Conservation (phyloP, 2,888 invertebrate species). For the Platycheirus rosarum region DNA sequence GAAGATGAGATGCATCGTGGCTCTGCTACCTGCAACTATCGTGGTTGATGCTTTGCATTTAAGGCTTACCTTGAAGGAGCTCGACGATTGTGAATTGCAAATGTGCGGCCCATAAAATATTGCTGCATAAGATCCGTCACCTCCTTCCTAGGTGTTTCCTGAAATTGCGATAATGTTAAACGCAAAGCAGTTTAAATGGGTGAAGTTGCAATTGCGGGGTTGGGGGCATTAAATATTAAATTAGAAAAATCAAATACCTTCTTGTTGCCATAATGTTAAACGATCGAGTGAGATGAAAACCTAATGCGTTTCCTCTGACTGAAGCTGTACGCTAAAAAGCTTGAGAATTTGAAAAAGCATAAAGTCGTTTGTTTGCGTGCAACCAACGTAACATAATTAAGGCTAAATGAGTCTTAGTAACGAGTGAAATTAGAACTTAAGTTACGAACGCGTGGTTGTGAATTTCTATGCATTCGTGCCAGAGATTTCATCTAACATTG, state of each 20-base stretch:
- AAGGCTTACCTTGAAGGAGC: slow-evolving; percentile 35
- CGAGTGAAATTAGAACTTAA: no score
- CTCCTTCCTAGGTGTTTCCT: background rate
- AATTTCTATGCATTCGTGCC: no score
- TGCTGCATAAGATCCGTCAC: slow-evolving; percentile 14
- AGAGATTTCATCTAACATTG: no score
- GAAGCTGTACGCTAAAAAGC: no score
- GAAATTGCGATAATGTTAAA: slow-evolving; percentile 25
- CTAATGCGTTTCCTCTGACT: background rate
- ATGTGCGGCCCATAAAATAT: slow-evolving; percentile 31
- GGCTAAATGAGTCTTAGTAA: no score
- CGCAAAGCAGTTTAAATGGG: slow-evolving; percentile 16
- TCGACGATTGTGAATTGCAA: slow-evolving; percentile 38
- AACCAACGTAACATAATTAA: no score
- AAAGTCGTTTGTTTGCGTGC: no score
- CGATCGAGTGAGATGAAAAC: background rate
- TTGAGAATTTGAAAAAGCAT: no score
- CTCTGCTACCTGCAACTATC: slow-evolving; percentile 15
- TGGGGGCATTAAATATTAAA: slow-evolving; percentile 12
- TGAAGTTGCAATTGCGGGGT: background rate
- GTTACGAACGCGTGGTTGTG: no score
- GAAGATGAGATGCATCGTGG: slow-evolving; percentile 1
- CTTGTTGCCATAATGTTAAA: background rate
- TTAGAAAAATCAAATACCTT: slow-evolving; percentile 10
- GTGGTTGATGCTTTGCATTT: slow-evolving; percentile 25